These are phyloP conservation scores for Orchesellides sinensis DNA, from an alignment of 2,888 invertebrate genomes.

Conservation along the genomic window DNA sequence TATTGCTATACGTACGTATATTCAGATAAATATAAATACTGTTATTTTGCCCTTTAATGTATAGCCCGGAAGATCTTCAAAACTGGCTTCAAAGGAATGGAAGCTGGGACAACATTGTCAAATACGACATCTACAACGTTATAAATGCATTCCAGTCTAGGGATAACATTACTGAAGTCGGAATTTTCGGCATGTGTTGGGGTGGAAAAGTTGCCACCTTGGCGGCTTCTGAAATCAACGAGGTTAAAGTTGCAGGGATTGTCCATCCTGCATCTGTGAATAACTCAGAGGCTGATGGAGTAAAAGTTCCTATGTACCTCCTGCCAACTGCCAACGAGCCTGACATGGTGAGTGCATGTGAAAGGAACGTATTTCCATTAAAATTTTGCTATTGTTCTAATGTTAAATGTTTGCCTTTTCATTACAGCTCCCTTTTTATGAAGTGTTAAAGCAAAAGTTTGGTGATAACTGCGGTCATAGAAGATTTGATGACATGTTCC, in stretches of 20 bases:
- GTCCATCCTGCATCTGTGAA: constrained; percentile 70
- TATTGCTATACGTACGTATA: neutral
- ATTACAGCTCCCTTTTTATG: constrained; percentile 71
- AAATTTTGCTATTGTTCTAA: no score
- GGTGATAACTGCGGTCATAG: constrained; percentile 68
- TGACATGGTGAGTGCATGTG: constrained; percentile 72
- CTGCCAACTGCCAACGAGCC: constrained; percentile 63
- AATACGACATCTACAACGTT: constrained; percentile 48
- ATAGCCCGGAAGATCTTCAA: constrained; percentile 55
- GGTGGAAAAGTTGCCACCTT: constrained; percentile 60
- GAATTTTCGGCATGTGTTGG: constrained; percentile 67
- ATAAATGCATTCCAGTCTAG: constrained; percentile 41
- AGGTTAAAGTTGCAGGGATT: constrained; percentile 66
- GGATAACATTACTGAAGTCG: constrained; percentile 57
- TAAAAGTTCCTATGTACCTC: constrained; percentile 62
- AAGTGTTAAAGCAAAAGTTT: constrained; percentile 67
- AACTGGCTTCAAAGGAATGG: constrained; percentile 54
- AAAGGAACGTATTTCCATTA: no score
- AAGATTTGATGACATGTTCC: constrained; percentile 66
- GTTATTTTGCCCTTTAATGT: neutral
- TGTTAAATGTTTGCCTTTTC: no score
- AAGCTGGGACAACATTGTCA: constrained; percentile 54
- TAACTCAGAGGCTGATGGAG: constrained; percentile 52
- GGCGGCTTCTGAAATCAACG: constrained; percentile 41
- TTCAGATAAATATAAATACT: no score